These are phyloP conservation scores for Paratrypauchen microcephalus DNA, from an alignment of 2,797 vertebrate species.

Conservation along the genomic window DNA sequence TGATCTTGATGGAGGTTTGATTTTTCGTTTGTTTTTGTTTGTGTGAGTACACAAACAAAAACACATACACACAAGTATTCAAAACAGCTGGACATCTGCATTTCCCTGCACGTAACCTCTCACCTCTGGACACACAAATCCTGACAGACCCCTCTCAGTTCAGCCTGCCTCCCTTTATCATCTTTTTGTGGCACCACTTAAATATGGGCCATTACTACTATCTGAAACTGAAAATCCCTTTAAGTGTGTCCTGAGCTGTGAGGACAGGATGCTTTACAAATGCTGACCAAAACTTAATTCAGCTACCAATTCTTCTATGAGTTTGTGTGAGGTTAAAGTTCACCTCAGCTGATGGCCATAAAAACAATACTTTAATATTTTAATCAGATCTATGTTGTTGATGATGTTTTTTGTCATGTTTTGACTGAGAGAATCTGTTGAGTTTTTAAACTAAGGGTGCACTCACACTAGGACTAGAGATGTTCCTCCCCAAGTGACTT, in stretches of 20 bases:
- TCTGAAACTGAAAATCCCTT: background rate
- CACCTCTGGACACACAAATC: slow-evolving; percentile 79
- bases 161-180: slow-evolving; percentile 46
- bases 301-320: slow-evolving; percentile 51
- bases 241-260: slow-evolving; percentile 5
- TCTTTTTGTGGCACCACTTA: slow-evolving; percentile 27
- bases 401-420: background rate
- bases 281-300: slow-evolving; percentile 70
- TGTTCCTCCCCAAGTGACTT: background rate
- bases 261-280: slow-evolving; percentile 33
- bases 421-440: slow-evolving; percentile 5
- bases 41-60: slow-evolving; percentile 4
- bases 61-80: slow-evolving; percentile 56
- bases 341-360: too few species aligned
- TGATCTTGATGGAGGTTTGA: too few species aligned
- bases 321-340: slow-evolving; percentile 22
- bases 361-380: too few species aligned
- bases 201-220: slow-evolving; percentile 16
- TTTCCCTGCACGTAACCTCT: slow-evolving; percentile 71
- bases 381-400: too few species aligned
- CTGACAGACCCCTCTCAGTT: slow-evolving; percentile 51
- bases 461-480: background rate
- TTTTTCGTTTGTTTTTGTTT: too few species aligned
- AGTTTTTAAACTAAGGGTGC: slow-evolving; percentile 3
- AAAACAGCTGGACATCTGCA: slow-evolving; percentile 73